phyloP scores from a whole-genome alignment of 2,888 invertebrate species.

The Scotopteryx bipunctaria region DNA sequence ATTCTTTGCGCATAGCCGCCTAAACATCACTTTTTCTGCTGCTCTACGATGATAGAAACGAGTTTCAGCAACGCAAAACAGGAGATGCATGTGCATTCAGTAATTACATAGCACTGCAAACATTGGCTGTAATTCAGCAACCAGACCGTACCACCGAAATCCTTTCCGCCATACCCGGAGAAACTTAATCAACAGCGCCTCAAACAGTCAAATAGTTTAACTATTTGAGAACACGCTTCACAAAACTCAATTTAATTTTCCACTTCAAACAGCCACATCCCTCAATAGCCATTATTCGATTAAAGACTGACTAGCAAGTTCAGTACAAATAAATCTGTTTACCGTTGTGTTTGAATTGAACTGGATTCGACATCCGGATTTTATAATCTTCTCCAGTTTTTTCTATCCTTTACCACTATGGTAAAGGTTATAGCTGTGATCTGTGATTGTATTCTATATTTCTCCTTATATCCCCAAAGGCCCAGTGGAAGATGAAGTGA shows the following conservation, averaged over 20 bases:
- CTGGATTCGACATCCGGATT: conserved; percentile 15
- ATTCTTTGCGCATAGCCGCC: too few relatives aligned
- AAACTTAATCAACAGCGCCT: conserved; percentile 23
- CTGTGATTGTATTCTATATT: too few relatives aligned
- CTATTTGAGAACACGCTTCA: conserved; percentile 26
- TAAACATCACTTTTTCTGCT: too few relatives aligned
- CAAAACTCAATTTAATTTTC: conserved; percentile 42
- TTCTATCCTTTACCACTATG: too few relatives aligned
- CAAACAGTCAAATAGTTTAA: conserved; percentile 30
- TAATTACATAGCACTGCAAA: conserved; percentile 6
- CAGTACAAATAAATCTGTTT: conserved; percentile 57
- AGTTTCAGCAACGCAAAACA: too few relatives aligned
- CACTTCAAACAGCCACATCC: conserved; percentile 38
- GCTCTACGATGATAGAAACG: too few relatives aligned
- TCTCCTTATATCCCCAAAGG: too few relatives aligned
- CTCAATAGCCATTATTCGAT: conserved; percentile 59
- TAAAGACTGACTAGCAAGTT: conserved; percentile 49
- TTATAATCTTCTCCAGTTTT: too few relatives aligned
- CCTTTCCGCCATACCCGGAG: conserved; percentile 7
- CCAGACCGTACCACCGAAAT: neutral
- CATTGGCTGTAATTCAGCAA: conserved; percentile 5
- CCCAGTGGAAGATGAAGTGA: too few relatives aligned
- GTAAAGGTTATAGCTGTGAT: too few relatives aligned
- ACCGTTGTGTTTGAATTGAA: conserved; percentile 7
- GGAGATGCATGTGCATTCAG: too few relatives aligned